A percentile compares a stretch with the other conserved stretches of the same genome.
Evolutionary conservation across 2,888 invertebrate genomes (phyloP).

Genomic region (Acanthosepion lycidas): DNA sequence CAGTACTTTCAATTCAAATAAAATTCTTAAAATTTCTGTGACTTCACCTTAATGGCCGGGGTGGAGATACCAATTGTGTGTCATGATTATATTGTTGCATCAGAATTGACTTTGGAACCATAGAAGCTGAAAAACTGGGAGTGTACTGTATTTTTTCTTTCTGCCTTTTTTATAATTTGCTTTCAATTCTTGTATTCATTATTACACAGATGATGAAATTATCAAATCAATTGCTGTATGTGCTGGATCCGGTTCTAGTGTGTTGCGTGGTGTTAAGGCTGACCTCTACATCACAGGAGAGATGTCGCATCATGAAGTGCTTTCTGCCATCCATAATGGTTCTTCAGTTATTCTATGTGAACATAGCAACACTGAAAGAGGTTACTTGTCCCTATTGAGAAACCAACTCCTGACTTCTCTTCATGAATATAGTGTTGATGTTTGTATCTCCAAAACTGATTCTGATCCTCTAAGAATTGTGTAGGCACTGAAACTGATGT

Average conservation of each 20-base stretch:
- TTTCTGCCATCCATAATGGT: slow-evolving; percentile 88
- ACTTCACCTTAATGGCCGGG: too few relatives aligned
- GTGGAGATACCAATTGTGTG: too few relatives aligned
- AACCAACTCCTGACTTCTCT: slow-evolving; percentile 64
- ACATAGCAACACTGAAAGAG: slow-evolving; percentile 94
- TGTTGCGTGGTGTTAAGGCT: slow-evolving; percentile 82
- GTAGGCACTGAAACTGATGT: slow-evolving; percentile 66
- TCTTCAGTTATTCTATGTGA: slow-evolving; percentile 89
- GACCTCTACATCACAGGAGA: slow-evolving; percentile 91
- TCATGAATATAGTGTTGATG: slow-evolving; percentile 77
- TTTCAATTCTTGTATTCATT: too few relatives aligned
- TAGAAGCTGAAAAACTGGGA: too few relatives aligned
- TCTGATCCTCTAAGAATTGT: slow-evolving; percentile 85
- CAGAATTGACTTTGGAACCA: too few relatives aligned
- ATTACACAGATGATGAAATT: slow-evolving; percentile 2
- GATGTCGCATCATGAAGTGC: slow-evolving; percentile 94
- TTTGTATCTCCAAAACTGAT: slow-evolving; percentile 84
- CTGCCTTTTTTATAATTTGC: slow-evolving; percentile 41
- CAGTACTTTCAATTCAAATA: too few relatives aligned
- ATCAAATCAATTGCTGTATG: slow-evolving; percentile 84
- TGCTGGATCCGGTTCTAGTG: slow-evolving; percentile 89
- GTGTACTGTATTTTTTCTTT: slow-evolving; percentile 34
- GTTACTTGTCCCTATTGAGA: slow-evolving; percentile 83
- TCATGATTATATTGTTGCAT: too few relatives aligned
- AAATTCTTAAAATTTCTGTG: too few relatives aligned